Evolutionary conservation across 2,888 invertebrate species (phyloP), one percentile per base, ranked within the genome.

Genomic region (Chironomus riparius): DNA sequence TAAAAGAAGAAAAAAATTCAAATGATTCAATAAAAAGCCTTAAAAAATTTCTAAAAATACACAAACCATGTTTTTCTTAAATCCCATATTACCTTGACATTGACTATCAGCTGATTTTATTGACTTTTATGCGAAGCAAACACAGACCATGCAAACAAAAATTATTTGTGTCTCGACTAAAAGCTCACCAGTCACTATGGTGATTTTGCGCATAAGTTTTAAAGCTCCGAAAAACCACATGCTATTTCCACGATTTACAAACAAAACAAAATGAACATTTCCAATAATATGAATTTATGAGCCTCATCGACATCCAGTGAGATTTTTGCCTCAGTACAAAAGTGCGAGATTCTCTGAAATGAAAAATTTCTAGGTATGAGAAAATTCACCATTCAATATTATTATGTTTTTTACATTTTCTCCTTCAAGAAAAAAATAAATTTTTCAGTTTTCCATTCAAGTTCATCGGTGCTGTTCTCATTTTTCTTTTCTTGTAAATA

Each of bases 391-490:
- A 28, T 28, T 28, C 28, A 28, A 28, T 28, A 28, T 38, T 10
- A 2, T 28, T 28, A 5, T 28, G 3, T 28, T 38, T 38, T 38
- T 38, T 38, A 4, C 5, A 38, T 38, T 38, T 38, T 38, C 38
- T 38, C 38, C 38, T 38, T 38, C 10, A 18, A 56, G 15, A n/a
- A 56, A 56, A 56, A 7, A 15, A 50, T 72, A 61, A 62, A 38
- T 38, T 38, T 24, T 72, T 72, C 72, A 72, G 72, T 72, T 72
- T 72, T 72, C 72, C 72, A 72, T 72, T 72, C 61, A 72, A 72
- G 56, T 72, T 62, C 72, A 72, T 72, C 72, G 62, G 28, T 62
- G 72, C 72, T 72, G 71, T 71, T 71, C 71, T 71, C 71, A 24
- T 72, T 72, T 38, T 56, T 72, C 18, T 72, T 72, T 71, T 50